A percentile compares a stretch with the other conserved stretches of the same genome.
These are phyloP conservation scores for Aphaenogaster ashmeadi DNA, from an alignment of 1,140 invertebrate species.

Conservation along the genomic window DNA sequence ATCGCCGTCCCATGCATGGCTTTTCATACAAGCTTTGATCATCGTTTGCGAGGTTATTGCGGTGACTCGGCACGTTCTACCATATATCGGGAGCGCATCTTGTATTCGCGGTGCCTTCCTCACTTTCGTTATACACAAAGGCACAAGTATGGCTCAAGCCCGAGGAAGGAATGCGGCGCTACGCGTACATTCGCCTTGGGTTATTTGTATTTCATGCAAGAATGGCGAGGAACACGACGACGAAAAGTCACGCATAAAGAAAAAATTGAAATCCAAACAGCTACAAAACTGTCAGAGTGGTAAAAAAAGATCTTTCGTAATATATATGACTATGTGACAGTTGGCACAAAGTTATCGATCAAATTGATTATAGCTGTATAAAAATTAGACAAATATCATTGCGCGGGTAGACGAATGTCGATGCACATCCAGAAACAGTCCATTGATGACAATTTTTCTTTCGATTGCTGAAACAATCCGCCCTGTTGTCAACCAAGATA, in stretches of 20 bases:
- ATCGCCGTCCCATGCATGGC: slow-evolving; percentile 26
- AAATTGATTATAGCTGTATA: neutral
- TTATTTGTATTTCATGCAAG: slow-evolving; percentile 7
- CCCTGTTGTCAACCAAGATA: neutral
- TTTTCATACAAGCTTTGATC: slow-evolving; percentile 57
- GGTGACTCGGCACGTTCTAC: slow-evolving; percentile 53
- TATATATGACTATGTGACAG: neutral
- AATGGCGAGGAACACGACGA: neutral
- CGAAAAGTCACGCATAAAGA: neutral
- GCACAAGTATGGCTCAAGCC: neutral
- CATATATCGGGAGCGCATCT: slow-evolving; percentile 37
- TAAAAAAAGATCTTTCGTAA: neutral
- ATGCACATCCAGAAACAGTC: neutral
- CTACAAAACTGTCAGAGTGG: neutral
- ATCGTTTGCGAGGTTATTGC: slow-evolving; percentile 58
- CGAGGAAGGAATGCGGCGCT: neutral
- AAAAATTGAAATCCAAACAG: neutral
- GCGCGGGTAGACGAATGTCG: neutral
- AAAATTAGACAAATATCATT: neutral
- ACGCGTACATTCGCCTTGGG: neutral
- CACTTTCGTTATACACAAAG: slow-evolving; percentile 33
- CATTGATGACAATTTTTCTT: neutral
- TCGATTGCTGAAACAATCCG: neutral
- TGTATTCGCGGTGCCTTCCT: slow-evolving; percentile 52
- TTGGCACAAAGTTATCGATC: neutral